Evolutionary conservation across 2,797 vertebrate species (phyloP).

Genomic region (Anniella stebbinsi): DNA sequence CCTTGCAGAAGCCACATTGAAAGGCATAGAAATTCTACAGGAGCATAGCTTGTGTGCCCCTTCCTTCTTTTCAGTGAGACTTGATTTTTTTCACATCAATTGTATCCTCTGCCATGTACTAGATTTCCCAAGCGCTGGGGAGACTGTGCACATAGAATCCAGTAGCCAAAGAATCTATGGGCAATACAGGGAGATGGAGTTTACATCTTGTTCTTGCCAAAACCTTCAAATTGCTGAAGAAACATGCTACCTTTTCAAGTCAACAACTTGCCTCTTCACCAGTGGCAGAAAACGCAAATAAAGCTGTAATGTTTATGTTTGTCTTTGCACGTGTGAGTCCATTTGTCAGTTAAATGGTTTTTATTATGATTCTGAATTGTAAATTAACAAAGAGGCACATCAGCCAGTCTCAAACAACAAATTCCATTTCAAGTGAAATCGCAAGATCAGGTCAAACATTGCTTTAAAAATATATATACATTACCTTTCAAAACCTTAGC

Average conservation of each 20-base stretch:
- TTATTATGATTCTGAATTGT: not conserved
- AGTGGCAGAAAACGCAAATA: not conserved
- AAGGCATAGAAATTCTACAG: not conserved
- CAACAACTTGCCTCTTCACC: not conserved
- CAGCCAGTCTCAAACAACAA: not conserved
- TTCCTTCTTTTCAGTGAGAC: not conserved
- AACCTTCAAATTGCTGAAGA: not conserved
- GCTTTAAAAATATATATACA: not conserved
- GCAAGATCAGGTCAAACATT: not conserved
- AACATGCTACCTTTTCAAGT: not conserved
- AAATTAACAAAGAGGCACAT: not conserved
- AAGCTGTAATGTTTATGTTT: not conserved
- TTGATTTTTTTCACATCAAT: not conserved
- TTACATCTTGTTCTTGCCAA: not conserved
- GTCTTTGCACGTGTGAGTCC: not conserved
- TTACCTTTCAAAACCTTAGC: conserved; percentile 23
- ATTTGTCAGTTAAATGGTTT: not conserved
- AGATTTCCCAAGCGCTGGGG: too few relatives aligned
- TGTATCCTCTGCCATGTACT: not conserved
- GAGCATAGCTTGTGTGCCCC: not conserved
- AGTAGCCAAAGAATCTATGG: not conserved
- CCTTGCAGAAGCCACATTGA: not conserved
- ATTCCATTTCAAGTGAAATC: not conserved
- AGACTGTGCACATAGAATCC: not conserved
- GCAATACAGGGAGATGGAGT: not conserved